These are phyloP conservation scores for Acanthosepion esculentum DNA, from an alignment of 2,888 invertebrate species.

Conservation along the genomic window DNA sequence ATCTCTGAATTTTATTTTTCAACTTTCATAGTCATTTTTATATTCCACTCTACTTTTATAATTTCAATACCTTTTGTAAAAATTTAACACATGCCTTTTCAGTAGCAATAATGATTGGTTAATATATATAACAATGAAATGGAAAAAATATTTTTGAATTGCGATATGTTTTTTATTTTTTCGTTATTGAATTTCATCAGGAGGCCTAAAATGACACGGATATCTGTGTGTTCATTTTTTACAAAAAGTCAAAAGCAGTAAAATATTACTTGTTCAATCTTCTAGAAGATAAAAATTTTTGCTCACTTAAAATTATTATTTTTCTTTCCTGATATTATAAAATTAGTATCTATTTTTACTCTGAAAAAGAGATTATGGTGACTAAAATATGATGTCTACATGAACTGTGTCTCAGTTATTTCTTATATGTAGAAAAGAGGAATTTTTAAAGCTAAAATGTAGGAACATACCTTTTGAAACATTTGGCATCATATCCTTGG, in stretches of 20 bases:
- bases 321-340: background rate
- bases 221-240: background rate
- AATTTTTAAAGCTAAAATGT: no score
- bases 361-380: no score
- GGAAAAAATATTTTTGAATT: background rate
- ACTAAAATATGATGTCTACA: no score
- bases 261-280: background rate
- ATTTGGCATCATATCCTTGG: no score
- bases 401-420: no score
- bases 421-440: no score
- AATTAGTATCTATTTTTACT: no score
- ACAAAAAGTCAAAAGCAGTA: background rate
- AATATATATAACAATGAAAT: background rate
- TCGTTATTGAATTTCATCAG: background rate
- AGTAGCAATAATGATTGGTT: background rate
- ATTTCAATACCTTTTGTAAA: background rate
- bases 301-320: background rate
- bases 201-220: background rate
- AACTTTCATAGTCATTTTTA: no score
- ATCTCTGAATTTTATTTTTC: no score
- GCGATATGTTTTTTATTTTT: background rate
- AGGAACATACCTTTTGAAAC: no score
- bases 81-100: background rate
- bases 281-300: background rate
- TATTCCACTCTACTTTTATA: background rate